Conservation (phyloP, 2,113 vertebrate species). For the Eulemur rufifrons region DNA sequence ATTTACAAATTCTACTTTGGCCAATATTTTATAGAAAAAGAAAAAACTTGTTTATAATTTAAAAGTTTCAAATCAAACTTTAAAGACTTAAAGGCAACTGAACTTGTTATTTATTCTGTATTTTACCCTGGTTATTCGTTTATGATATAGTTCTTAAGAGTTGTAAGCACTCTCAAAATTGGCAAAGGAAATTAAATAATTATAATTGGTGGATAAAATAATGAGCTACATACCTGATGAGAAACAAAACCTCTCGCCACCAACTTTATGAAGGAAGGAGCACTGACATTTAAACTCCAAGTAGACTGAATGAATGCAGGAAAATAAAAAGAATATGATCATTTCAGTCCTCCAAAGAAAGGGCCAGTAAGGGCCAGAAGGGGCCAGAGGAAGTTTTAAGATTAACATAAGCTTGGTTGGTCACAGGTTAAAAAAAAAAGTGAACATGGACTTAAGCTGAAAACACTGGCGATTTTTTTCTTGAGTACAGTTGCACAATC, state of each 20-base stretch:
- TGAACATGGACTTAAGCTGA: neutral
- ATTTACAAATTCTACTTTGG: slow-evolving; percentile 3
- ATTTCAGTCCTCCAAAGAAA: slow-evolving; percentile 5
- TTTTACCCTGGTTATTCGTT: neutral
- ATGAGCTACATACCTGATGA: neutral
- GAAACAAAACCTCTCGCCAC: neutral
- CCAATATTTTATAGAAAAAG: slow-evolving; percentile 13
- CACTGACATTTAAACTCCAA: neutral
- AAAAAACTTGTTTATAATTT: slow-evolving; percentile 6
- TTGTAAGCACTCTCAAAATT: neutral
- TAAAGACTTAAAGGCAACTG: neutral
- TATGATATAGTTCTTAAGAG: neutral
- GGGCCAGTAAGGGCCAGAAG: neutral
- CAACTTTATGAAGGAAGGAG: neutral
- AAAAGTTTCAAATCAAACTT: neutral
- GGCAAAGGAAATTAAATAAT: neutral
- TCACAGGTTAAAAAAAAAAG: neutral
- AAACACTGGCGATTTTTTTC: neutral
- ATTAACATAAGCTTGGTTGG: neutral
- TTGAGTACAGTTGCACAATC: neutral
- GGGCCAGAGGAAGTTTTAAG: neutral
- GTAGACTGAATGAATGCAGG: neutral
- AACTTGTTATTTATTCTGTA: neutral
- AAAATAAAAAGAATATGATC: neutral
- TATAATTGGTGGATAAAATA: slow-evolving; percentile 4